Base-by-base conservation (phyloP, 2,113 vertebrate species). In the Geococcyx californianus region DNA sequence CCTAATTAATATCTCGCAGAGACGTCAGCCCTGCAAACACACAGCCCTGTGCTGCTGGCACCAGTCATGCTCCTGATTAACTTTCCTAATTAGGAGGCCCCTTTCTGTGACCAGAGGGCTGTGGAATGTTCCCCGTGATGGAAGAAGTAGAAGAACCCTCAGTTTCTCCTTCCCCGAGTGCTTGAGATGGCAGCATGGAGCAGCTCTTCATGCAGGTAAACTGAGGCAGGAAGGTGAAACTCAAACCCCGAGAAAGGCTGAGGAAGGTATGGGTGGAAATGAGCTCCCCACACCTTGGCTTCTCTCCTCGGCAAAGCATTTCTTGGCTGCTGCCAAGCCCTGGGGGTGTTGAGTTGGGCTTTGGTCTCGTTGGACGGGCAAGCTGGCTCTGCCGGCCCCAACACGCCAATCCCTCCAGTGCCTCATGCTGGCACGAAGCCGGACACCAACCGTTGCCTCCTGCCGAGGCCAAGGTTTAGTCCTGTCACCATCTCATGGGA, bases 381-480 rank as follows among this genome's bases (percentile, higher is more conserved):
- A 38, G 72, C n/a, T 16, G 59, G 40, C 64, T 67, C 83, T 64
- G 72, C 89, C 2, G 0, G 94, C 58, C 70, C 89, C 0, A 0
- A 87, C 96, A 84, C 0, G 64, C 55, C 59, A 25, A 81, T 56
- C n/a, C 67, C 40, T 28, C 0, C 0, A 0, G 34, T 42, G 42
- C 40, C 28, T 66, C 33, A 16, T 0, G 0, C 67, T 76, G 83
- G 55, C 83, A 62, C 1, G 0, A 4, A 19, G 79, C 78, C 11
- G 3, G 67, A 9, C 68, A 47, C 45, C 9, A 34, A 29, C 38
- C 1, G 0, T 6, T 58, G 66, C 77, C 55, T 87, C 44, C 93
- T 52, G 63, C 54, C 26, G 3, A 1, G 17, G 79, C 18, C 73
- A 21, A 18, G 6, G 19, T 5, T 69, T 52, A 73, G 38, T 74